These are phyloP conservation scores for Neuroterus valhalla DNA, from an alignment of 1,140 invertebrate species.

Conservation along the genomic window DNA sequence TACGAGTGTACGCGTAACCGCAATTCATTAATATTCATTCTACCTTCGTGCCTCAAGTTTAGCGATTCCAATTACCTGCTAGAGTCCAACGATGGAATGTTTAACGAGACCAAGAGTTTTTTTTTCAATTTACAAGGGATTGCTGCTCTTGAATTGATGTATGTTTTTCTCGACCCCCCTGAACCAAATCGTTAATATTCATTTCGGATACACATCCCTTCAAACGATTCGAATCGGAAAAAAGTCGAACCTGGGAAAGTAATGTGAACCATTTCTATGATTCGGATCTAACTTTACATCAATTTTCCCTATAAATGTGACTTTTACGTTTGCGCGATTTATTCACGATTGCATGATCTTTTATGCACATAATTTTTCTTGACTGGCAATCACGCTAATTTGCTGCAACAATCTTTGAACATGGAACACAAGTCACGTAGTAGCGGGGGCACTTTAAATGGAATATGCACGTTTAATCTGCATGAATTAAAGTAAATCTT, in stretches of 20 bases:
- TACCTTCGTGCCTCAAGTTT: not conserved
- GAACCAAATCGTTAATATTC: constrained; percentile 26
- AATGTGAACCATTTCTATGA: constrained; percentile 17
- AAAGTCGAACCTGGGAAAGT: not conserved
- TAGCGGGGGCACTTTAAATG: not conserved
- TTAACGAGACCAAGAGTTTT: constrained; percentile 4
- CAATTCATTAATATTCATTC: constrained; percentile 21
- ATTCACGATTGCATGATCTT: not conserved
- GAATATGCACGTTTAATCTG: not conserved
- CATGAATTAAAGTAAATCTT: constrained; percentile 25
- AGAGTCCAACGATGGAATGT: not conserved
- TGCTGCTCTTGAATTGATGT: constrained; percentile 6
- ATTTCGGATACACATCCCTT: not conserved
- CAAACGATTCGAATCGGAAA: constrained; percentile 19
- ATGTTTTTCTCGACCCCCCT: constrained; percentile 4
- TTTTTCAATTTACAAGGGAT: constrained; percentile 21
- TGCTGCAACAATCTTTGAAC: not conserved
- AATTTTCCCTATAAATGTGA: not conserved
- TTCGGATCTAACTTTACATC: not conserved
- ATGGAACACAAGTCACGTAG: not conserved
- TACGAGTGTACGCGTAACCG: not conserved
- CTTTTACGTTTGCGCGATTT: not conserved
- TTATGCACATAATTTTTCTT: not conserved
- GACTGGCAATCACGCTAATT: not conserved
- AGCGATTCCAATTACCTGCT: constrained; percentile 8